phyloP scores from a whole-genome alignment of 2,113 vertebrate genomes.

The Planiliza haematocheilus region DNA sequence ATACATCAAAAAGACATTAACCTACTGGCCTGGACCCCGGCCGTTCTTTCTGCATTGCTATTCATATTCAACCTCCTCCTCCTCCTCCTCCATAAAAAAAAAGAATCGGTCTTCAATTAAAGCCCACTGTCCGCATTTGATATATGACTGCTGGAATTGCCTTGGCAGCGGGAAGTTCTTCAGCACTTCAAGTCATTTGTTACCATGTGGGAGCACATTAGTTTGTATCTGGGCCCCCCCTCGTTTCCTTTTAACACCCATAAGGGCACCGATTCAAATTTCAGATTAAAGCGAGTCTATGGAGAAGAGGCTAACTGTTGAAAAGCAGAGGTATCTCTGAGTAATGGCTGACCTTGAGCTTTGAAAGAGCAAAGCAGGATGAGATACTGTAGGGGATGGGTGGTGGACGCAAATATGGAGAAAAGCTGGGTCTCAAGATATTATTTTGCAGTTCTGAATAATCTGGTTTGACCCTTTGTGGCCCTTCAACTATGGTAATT shows the following conservation, averaged over 20 bases:
- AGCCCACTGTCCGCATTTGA: slow-evolving; percentile 45
- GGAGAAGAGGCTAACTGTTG: slow-evolving; percentile 13
- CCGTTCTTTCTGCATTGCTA: slow-evolving; percentile 11
- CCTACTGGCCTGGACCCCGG: slow-evolving; percentile 13
- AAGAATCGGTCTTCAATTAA: slow-evolving; percentile 45
- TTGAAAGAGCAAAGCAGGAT: background rate
- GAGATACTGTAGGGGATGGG: background rate
- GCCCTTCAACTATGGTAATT: background rate
- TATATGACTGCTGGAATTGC: slow-evolving; percentile 37
- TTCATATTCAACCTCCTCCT: slow-evolving; percentile 27
- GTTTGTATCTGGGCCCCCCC: slow-evolving; percentile 18
- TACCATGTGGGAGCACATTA: slow-evolving; percentile 24
- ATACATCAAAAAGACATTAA: slow-evolving; percentile 23
- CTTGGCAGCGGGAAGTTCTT: slow-evolving; percentile 35
- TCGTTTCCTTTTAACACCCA: slow-evolving; percentile 24
- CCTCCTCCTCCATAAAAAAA: background rate
- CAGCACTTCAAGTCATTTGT: slow-evolving; percentile 39
- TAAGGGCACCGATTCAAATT: slow-evolving; percentile 44
- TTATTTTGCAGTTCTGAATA: background rate
- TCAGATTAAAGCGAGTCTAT: slow-evolving; percentile 42
- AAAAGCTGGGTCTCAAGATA: background rate
- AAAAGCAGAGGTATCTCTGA: slow-evolving; percentile 28
- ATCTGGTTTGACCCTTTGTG: background rate
- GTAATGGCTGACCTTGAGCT: slow-evolving; percentile 32
- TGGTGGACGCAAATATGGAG: background rate